Conservation (phyloP, 23 tunicate species). For the Trididemnum nubilum region DNA sequence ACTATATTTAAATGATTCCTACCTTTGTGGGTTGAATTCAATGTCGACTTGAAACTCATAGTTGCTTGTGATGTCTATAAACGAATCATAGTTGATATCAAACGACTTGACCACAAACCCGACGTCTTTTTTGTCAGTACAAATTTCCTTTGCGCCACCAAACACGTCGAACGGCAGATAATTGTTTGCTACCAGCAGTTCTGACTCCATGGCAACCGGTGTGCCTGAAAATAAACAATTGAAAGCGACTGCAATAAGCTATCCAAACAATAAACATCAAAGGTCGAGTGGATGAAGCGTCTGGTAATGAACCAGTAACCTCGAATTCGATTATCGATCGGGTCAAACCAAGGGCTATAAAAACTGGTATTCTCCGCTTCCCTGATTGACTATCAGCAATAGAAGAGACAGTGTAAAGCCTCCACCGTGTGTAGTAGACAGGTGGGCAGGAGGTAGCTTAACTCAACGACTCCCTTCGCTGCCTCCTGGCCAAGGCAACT, state of each 20-base stretch:
- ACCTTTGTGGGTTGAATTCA: neutral
- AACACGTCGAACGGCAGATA: slow-evolving; percentile 9
- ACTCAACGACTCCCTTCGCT: too few species aligned
- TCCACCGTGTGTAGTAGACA: too few species aligned
- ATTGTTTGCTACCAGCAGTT: slow-evolving; percentile 20
- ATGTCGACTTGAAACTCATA: neutral
- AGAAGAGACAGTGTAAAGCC: too few species aligned
- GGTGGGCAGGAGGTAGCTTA: too few species aligned
- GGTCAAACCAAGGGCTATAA: too few species aligned
- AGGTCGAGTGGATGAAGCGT: neutral
- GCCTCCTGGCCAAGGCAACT: too few species aligned
- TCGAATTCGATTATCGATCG: too few species aligned
- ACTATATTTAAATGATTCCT: too few species aligned
- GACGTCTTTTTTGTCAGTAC: neutral
- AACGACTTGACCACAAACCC: slow-evolving; percentile 2
- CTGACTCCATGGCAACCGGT: slow-evolving; percentile 11
- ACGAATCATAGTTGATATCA: neutral
- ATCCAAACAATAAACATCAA: neutral
- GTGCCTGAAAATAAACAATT: slow-evolving; percentile 5
- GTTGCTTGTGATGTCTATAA: neutral
- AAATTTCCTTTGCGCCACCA: neutral
- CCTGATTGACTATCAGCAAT: too few species aligned
- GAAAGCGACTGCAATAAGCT: neutral
- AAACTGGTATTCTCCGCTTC: too few species aligned
- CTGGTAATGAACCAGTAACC: too few species aligned